Conservation (phyloP, 2,113 vertebrate species). For the Danionella cerebrum region DNA sequence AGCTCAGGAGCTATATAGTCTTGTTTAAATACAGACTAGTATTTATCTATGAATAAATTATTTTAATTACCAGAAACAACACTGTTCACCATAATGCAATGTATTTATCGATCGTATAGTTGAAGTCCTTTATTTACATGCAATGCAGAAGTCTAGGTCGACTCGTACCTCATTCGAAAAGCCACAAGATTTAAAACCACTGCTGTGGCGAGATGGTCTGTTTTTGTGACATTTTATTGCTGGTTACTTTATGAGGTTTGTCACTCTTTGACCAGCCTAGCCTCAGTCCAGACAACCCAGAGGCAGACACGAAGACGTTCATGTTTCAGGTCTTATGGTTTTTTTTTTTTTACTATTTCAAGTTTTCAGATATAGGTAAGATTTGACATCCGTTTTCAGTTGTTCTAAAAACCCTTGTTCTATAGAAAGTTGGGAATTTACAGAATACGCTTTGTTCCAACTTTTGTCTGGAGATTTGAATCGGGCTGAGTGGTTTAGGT, state of each 20-base stretch:
- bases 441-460: slow-evolving; percentile 1
- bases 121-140: no score
- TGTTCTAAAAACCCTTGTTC: no score
- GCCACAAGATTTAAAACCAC: slow-evolving; percentile 80
- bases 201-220: slow-evolving; percentile 83
- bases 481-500: slow-evolving; percentile 92
- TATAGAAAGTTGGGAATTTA: neutral
- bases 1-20: no score
- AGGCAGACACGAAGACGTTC: slow-evolving; percentile 65
- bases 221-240: slow-evolving; percentile 99
- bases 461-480: slow-evolving; percentile 8
- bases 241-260: slow-evolving; percentile 92
- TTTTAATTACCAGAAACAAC: no score
- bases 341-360: neutral
- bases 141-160: no score
- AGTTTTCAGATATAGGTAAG: neutral
- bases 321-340: neutral
- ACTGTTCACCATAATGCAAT: no score
- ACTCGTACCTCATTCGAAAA: slow-evolving; percentile 76
- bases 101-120: no score
- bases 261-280: slow-evolving; percentile 83
- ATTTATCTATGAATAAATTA: no score
- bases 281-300: slow-evolving; percentile 79
- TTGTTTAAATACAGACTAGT: no score
- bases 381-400: no score